Conservation (phyloP, 2,797 vertebrate genomes). For the Eulemur coronatus region DNA sequence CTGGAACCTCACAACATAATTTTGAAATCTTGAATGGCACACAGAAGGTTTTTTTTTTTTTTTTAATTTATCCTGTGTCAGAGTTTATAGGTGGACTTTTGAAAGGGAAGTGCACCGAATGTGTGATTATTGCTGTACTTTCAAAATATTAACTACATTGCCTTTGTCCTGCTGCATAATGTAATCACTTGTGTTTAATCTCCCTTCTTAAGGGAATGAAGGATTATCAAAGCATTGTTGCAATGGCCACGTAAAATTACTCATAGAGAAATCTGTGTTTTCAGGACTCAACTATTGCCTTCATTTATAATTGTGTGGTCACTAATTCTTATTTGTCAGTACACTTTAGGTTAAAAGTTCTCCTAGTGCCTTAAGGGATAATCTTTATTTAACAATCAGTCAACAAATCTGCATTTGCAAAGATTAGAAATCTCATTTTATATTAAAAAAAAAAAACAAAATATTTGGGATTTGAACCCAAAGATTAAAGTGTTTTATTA, state of each 20-base stretch:
- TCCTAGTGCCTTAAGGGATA: not conserved
- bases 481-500: not conserved
- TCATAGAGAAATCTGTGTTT: not conserved
- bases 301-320: not conserved
- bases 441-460: not conserved
- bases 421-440: constrained; percentile 38
- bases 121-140: constrained; percentile 10
- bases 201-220: constrained; percentile 22
- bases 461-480: constrained; percentile 8
- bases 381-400: not conserved
- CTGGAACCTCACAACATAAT: not conserved
- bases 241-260: not conserved
- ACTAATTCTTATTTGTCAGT: not conserved
- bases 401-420: constrained; percentile 3
- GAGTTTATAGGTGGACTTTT: not conserved
- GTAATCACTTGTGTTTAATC: not conserved
- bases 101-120: constrained; percentile 28
- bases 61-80: not conserved
- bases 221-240: not conserved
- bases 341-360: not conserved
- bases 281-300: not conserved
- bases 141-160: constrained; percentile 37
- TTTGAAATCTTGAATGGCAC: not conserved
- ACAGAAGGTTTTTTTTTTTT: not conserved
- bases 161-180: constrained; percentile 27